Conservation (phyloP, 64 coral and sea anemone genomes). For the Stichodactyla mertensii region DNA sequence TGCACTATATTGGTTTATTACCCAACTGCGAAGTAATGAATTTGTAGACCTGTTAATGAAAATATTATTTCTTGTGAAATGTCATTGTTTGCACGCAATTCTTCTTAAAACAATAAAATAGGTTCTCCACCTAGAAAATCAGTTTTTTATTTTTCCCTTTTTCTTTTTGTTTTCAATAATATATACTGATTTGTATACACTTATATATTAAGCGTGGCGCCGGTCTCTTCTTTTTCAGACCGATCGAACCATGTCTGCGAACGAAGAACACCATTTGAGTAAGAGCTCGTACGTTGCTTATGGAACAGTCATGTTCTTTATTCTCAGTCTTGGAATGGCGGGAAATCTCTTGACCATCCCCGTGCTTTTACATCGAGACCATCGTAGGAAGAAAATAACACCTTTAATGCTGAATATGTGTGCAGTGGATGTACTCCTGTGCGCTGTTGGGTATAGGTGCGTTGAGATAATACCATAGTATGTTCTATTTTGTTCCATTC, state of each 20-base stretch:
- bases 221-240: neutral
- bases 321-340: conserved; percentile 31
- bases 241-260: neutral
- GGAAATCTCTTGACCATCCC: conserved; percentile 36
- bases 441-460: neutral
- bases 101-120: too few relatives aligned
- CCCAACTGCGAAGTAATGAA: too few relatives aligned
- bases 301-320: conserved; percentile 44
- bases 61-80: too few relatives aligned
- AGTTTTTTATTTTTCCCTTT: too few relatives aligned
- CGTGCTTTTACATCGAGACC: conserved; percentile 39
- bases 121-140: too few relatives aligned
- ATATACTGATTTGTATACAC: too few relatives aligned
- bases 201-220: too few relatives aligned
- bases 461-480: neutral
- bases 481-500: neutral
- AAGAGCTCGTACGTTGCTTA: conserved; percentile 19
- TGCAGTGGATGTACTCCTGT: conserved; percentile 12
- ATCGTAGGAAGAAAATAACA: conserved; percentile 39
- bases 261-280: neutral
- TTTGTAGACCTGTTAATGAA: too few relatives aligned
- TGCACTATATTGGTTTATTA: too few relatives aligned
- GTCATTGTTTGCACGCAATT: too few relatives aligned
- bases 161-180: too few relatives aligned
- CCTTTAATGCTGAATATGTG: conserved; percentile 46